Evolutionary conservation across 53 echinoderm and acorn worm species (phyloP).

Genomic region (Glandiceps talaboti): DNA sequence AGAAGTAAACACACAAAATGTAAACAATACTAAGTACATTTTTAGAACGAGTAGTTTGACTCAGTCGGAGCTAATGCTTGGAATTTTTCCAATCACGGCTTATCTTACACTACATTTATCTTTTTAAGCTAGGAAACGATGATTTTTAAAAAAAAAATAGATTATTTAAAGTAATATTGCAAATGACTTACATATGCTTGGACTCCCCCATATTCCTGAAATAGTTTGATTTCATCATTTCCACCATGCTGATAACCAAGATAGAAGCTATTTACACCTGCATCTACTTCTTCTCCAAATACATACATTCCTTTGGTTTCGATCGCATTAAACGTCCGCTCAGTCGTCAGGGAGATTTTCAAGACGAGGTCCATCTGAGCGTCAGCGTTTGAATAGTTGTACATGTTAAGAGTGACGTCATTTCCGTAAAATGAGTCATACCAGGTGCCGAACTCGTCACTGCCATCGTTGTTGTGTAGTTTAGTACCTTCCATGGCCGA

Average conservation of each 20-base stretch:
- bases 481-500: conserved; percentile 45
- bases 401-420: conserved; percentile 13
- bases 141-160: too few species aligned
- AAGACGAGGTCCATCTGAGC: conserved; percentile 34
- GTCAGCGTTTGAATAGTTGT: conserved; percentile 52
- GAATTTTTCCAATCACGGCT: too few species aligned
- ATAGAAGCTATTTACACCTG: conserved; percentile 38
- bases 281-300: conserved; percentile 2
- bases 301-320: conserved; percentile 45
- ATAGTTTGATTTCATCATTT: conserved; percentile 24
- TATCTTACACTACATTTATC: too few species aligned
- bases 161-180: too few species aligned
- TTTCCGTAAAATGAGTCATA: conserved; percentile 29
- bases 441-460: conserved; percentile 45
- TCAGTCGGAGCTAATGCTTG: too few species aligned
- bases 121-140: too few species aligned
- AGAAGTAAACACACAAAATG: too few species aligned
- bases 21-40: too few species aligned
- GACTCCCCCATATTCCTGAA: conserved; percentile 17
- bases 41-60: too few species aligned
- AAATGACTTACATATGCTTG: conserved; percentile 16
- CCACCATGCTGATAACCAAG: conserved; percentile 27
- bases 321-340: conserved; percentile 41
- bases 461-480: conserved; percentile 58
- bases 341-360: conserved; percentile 33